A percentile compares a stretch with the other conserved stretches of the same genome.
phyloP scores from a whole-genome alignment of 1,140 invertebrate species.

The Macrostomum lignano region DNA sequence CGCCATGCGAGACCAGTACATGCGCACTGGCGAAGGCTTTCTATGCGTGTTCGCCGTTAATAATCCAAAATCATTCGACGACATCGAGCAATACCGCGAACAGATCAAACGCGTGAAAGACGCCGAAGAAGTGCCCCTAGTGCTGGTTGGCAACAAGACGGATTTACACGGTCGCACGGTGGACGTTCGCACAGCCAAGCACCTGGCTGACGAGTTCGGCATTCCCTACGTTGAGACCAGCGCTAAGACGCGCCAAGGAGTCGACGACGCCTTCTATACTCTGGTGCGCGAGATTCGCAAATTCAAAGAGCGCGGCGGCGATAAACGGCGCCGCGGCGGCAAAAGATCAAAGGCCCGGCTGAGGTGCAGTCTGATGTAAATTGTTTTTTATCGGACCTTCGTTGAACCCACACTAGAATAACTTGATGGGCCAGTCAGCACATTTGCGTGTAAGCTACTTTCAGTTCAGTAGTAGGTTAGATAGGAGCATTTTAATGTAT shows the following conservation, averaged over 20 bases:
- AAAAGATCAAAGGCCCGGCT: no score
- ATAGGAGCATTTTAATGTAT: no score
- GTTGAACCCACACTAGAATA: no score
- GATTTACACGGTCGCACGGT: constrained; percentile 65
- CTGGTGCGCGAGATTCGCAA: constrained; percentile 78
- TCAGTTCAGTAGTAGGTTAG: no score
- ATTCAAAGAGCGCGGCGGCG: no score
- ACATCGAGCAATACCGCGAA: constrained; percentile 74
- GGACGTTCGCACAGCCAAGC: constrained; percentile 55
- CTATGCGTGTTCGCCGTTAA: constrained; percentile 73
- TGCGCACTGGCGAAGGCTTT: constrained; percentile 90
- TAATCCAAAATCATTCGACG: constrained; percentile 93
- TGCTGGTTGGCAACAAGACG: constrained; percentile 94
- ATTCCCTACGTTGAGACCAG: constrained; percentile 95
- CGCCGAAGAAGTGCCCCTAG: constrained; percentile 94
- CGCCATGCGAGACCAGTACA: constrained; percentile 96
- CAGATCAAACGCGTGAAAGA: constrained; percentile 97
- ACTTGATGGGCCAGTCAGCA: no score
- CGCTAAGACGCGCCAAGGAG: constrained; percentile 76
- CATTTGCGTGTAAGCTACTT: no score
- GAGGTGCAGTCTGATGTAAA: no score
- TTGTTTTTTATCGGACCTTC: no score
- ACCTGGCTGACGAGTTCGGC: constrained; percentile 70
- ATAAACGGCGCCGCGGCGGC: no score
- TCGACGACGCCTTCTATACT: constrained; percentile 97